A percentile compares a stretch with the other conserved stretches of the same genome.
These are phyloP conservation scores for Microcebus lehilahytsara DNA, from an alignment of 2,113 vertebrate genomes.

Conservation along the genomic window DNA sequence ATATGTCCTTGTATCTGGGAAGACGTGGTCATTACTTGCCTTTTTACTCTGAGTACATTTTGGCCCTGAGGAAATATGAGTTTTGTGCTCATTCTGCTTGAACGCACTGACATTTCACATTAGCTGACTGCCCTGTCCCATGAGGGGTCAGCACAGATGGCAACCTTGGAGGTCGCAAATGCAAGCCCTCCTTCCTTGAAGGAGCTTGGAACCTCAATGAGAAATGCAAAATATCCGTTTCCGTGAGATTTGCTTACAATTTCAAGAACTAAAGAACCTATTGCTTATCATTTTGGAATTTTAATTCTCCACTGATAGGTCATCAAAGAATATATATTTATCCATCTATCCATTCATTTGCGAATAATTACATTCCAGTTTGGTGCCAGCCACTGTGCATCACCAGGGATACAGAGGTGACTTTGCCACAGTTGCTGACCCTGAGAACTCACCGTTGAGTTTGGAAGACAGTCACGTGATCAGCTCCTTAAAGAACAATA, in stretches of 20 bases:
- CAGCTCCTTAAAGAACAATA: neutral
- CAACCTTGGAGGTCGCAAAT: neutral
- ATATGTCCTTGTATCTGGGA: neutral
- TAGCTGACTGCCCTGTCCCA: neutral
- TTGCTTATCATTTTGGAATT: neutral
- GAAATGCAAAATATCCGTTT: neutral
- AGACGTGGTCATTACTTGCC: neutral
- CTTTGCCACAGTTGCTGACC: neutral
- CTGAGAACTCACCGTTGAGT: neutral
- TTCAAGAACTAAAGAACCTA: neutral
- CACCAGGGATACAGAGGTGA: neutral
- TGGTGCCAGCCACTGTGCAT: neutral
- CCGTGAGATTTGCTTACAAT: neutral
- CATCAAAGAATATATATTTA: neutral
- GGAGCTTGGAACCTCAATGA: neutral
- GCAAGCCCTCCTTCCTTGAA: neutral
- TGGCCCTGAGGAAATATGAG: neutral
- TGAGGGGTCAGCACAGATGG: neutral
- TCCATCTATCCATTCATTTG: neutral
- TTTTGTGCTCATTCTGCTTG: neutral
- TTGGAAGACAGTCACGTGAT: neutral
- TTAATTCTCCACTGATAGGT: neutral
- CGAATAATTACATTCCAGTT: neutral
- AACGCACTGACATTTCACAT: neutral
- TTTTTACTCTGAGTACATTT: slow-evolving; percentile 27